Base-by-base conservation (phyloP, 2,113 vertebrate genomes). In the Aix galericulata region DNA sequence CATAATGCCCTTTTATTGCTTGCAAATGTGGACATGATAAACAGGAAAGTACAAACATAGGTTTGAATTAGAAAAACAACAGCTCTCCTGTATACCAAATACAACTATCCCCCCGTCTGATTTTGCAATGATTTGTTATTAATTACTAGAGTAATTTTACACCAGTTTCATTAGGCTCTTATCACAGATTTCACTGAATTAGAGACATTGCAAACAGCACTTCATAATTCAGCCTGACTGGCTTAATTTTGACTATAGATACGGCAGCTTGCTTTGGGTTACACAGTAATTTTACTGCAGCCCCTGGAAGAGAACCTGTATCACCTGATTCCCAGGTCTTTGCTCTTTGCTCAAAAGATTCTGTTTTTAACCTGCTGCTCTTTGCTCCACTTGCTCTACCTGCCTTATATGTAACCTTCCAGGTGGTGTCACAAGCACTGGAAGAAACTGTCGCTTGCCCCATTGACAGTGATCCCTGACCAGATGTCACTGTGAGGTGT, bases 1-100 rank as follows among this genome's bases (percentile, higher is more conserved):
- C 82, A 95, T 86, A 95, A 89, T 88, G 82, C 87, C 94, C 93
- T 96, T 93, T 91, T 93, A 91, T 82, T 94, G 69, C 86, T 96
- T 93, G 91, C 86, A 96, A 91, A 94, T 0, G 0, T 89, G 0
- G 17, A 79, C 73, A 29, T 17, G 88, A 94, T 94, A 90, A 92
- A 92, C 88, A 84, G 36, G 32, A 69, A 95, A 93, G 81, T 84
- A 91, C 86, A 90, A 91, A 83, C 77, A 56, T 0, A 26, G 44
- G 69, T 81, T 89, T 88, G 80, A 78, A 79, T 42, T 55, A 66
- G 48, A 59, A 91, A 88, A 91, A 50, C 27, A 81, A 36, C 60
- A 84, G 53, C 25, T 64, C 34, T 75, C 53, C 53, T 80, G 1
- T 64, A 46, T 63, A 73, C n/a, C 48, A 91, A 79, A 59, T 40